Evolutionary conservation across 2,888 invertebrate species (phyloP), one percentile per base, ranked within the genome.

Genomic region (Pseudococcus viburni): DNA sequence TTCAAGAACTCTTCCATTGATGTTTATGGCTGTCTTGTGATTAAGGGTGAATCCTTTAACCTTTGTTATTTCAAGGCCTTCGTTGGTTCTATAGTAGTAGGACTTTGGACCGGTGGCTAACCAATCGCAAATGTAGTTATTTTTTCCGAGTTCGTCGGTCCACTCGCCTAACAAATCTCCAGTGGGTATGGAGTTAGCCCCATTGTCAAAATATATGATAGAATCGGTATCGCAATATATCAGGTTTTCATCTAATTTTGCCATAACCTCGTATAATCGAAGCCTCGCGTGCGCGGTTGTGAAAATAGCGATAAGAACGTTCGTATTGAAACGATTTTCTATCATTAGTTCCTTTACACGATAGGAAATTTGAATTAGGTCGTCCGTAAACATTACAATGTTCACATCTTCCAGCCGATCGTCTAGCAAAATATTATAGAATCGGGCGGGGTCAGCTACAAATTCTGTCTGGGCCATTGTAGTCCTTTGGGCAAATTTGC

Each of bases 381-480:
- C 85, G n/a, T 59, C 59, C 15, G 51, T 85, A 11, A 85, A n/a
- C 48, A 22, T 22, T 12, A 55, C 55, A 11, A 85, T 59, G 15
- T 85, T 85, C 1, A 84, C 22, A 84, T 84, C 51, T 4, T 48
- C 33, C 6, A 83, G 33, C 26, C 15, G 5, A 59, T 85, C 77
- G 17, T 77, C 77, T 26, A 85, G 17, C 17, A 85, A 17, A 22
- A 85, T 55, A 11, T 85, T 59, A 59, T 59, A 59, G 26, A 85
- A 85, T 59, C 33, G 17, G 8, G 39, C 26, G 1, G 59, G 55
- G 46, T 85, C 85, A 7, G 59, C 59, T 17, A 85, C 85, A 33
- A 51, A 85, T 59, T 85, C 93, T 92, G 93, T 93, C 89, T 93
- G 88, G 19, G 80, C 55, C 85, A 89, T 85, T 89, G 73, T 88